Evolutionary conservation across 2,888 invertebrate genomes (phyloP).

Genomic region (Lingula anatina): DNA sequence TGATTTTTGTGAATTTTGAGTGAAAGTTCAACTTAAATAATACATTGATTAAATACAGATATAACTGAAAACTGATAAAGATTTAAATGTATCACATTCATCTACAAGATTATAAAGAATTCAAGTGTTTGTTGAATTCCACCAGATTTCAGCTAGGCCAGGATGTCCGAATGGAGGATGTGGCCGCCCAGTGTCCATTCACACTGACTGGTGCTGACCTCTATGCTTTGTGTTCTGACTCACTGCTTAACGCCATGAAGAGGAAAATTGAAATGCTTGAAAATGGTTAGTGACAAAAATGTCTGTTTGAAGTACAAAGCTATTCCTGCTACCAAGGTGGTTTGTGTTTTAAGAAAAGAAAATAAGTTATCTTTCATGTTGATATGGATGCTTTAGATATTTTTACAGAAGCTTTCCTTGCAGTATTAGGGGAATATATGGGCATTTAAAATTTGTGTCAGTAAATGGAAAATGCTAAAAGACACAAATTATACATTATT

Average conservation of each 20-base stretch:
- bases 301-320: too few relatives aligned
- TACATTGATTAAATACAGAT: too few relatives aligned
- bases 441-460: too few relatives aligned
- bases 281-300: conserved; percentile 25
- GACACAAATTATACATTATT: too few relatives aligned
- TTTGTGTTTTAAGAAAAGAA: neutral
- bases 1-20: too few relatives aligned
- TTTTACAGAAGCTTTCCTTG: too few relatives aligned
- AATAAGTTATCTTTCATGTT: neutral
- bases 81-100: too few relatives aligned
- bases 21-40: too few relatives aligned
- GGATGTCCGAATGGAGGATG: conserved; percentile 60
- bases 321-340: neutral
- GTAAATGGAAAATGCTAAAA: too few relatives aligned
- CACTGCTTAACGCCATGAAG: conserved; percentile 68
- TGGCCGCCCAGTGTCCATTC: conserved; percentile 67
- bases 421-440: too few relatives aligned
- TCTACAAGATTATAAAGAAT: too few relatives aligned
- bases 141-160: conserved; percentile 64
- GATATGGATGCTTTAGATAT: neutral
- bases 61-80: too few relatives aligned
- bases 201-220: conserved; percentile 89
- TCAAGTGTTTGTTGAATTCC: conserved; percentile 17
- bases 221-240: conserved; percentile 73
- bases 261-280: conserved; percentile 49